These are phyloP conservation scores for Orthonyx spaldingii DNA, from an alignment of 2,113 vertebrate species.

Conservation along the genomic window DNA sequence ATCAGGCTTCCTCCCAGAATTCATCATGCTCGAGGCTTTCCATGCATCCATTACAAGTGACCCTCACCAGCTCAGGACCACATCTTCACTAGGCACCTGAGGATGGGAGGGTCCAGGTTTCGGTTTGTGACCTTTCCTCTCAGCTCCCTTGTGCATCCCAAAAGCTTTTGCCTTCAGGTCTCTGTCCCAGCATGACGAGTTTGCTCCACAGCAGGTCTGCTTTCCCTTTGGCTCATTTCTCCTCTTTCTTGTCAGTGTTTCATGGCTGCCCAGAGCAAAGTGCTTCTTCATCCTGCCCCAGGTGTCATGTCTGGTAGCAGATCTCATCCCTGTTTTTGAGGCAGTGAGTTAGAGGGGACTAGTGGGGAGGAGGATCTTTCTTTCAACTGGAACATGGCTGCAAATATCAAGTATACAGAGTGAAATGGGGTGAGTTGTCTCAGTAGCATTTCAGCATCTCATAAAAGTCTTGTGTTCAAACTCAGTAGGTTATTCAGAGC, in stretches of 20 bases:
- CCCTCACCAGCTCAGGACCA: not conserved
- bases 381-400: not conserved
- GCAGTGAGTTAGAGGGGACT: no score
- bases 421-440: not conserved
- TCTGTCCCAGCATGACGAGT: not conserved
- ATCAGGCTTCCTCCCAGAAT: not conserved
- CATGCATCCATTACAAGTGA: rapidly evolving
- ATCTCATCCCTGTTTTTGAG: not conserved
- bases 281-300: not conserved
- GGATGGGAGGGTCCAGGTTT: not conserved
- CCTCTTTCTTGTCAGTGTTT: not conserved
- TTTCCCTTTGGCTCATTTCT: not conserved
- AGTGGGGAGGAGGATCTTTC: rapidly evolving
- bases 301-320: not conserved
- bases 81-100: not conserved
- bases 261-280: not conserved
- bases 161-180: not conserved
- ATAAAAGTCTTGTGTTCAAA: not conserved
- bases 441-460: not conserved
- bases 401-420: not conserved
- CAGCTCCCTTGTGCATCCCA: rapidly evolving
- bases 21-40: not conserved
- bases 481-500: not conserved
- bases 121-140: not conserved
- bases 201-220: rapidly evolving